Evolutionary conservation across 2,888 invertebrate species (phyloP).

Genomic region (Liodrosophila aerea): DNA sequence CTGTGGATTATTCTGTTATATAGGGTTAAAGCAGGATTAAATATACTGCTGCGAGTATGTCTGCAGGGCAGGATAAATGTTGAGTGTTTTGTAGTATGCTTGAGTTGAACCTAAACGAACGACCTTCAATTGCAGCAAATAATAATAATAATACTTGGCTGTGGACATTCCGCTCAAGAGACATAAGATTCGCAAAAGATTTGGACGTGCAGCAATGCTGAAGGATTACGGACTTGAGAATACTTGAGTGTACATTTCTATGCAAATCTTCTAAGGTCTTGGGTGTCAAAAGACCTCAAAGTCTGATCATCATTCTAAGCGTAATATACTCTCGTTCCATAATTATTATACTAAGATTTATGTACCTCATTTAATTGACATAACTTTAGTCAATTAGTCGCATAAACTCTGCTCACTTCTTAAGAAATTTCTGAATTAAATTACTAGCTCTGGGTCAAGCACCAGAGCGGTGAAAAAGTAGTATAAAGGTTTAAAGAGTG

Average conservation of each 20-base stretch:
- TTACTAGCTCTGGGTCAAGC: too few relatives aligned
- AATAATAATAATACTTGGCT: constrained; percentile 28
- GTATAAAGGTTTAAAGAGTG: too few relatives aligned
- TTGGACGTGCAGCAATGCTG: background rate
- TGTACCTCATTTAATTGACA: background rate
- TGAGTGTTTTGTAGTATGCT: background rate
- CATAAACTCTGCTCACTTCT: too few relatives aligned
- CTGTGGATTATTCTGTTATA: constrained; percentile 29
- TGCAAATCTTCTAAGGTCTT: too few relatives aligned
- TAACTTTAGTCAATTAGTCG: background rate
- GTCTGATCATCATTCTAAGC: too few relatives aligned
- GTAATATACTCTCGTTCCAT: too few relatives aligned
- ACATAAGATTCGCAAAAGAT: constrained; percentile 4
- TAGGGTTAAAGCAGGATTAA: constrained; percentile 16
- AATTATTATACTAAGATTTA: background rate
- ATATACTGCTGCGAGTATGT: constrained; percentile 1
- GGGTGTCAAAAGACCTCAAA: too few relatives aligned
- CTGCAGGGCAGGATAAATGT: constrained; percentile 14
- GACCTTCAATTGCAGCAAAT: constrained; percentile 34
- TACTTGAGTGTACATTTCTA: background rate
- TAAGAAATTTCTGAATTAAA: too few relatives aligned
- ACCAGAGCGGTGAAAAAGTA: too few relatives aligned
- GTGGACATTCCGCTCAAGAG: constrained; percentile 13
- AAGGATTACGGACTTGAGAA: background rate
- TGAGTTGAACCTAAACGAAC: constrained; percentile 1